A percentile compares a stretch with the other conserved stretches of the same genome.
Evolutionary conservation across 1,140 invertebrate genomes (phyloP).

Genomic region (Papilio aristodemus): DNA sequence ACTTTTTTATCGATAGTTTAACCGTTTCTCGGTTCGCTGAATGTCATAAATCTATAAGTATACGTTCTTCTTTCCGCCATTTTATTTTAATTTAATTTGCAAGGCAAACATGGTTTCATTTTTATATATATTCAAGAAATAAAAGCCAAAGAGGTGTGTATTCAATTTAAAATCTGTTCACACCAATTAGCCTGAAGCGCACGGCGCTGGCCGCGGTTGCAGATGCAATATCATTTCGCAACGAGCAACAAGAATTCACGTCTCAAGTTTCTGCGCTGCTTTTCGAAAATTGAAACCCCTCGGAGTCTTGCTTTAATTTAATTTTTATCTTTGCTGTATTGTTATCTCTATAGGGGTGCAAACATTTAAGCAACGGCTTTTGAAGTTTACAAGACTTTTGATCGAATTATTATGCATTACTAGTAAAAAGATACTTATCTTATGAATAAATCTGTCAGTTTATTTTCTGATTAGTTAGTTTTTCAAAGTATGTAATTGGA

Average conservation of each 20-base stretch:
- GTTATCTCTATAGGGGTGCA: conserved; percentile 50
- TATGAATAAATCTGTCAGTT: no score
- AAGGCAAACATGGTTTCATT: background rate
- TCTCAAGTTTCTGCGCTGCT: conserved; percentile 59
- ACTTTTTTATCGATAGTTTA: background rate
- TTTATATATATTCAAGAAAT: conserved; percentile 10
- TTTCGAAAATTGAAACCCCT: conserved; percentile 73
- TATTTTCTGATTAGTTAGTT: no score
- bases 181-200: conserved; percentile 29
- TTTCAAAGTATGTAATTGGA: no score
- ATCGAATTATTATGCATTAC: background rate
- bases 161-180: conserved; percentile 28
- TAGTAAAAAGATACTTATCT: background rate
- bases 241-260: conserved; percentile 54
- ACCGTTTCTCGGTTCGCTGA: background rate
- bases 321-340: conserved; percentile 73
- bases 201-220: conserved; percentile 31
- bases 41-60: background rate
- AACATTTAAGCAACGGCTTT: conserved; percentile 49
- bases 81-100: conserved; percentile 8
- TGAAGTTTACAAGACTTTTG: conserved; percentile 42
- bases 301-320: conserved; percentile 71
- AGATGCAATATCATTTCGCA: conserved; percentile 64
- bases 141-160: conserved; percentile 21
- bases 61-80: background rate